Percentiles rank a stretch among this genome's conserved stretches.
Evolutionary conservation across 2,113 vertebrate species (phyloP).

Genomic region (Orientallactaga bullata): DNA sequence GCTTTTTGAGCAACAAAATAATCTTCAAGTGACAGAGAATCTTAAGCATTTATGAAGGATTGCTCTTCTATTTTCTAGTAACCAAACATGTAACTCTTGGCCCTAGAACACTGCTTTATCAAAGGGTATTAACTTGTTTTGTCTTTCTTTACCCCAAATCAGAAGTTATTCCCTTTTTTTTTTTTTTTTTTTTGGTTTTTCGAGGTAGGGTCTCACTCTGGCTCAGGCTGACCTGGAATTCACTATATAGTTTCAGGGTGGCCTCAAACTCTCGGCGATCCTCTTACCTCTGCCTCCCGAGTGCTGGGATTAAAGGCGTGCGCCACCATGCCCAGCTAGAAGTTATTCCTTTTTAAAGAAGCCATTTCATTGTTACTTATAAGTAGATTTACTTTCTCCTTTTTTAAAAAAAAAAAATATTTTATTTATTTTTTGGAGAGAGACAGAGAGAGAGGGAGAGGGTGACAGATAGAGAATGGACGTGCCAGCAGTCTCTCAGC

Average conservation of each 20-base stretch:
- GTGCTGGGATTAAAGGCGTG: too few species aligned
- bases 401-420: too few species aligned
- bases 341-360: slow-evolving; percentile 13
- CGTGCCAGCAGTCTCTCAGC: too few species aligned
- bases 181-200: too few species aligned
- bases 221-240: too few species aligned
- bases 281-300: too few species aligned
- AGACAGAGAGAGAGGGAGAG: too few species aligned
- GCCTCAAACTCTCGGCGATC: too few species aligned
- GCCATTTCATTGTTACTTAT: neutral
- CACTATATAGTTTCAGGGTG: too few species aligned
- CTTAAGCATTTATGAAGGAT: slow-evolving; percentile 34
- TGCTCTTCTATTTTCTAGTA: slow-evolving; percentile 55
- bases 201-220: too few species aligned
- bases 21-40: slow-evolving; percentile 18
- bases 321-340: neutral
- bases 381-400: slow-evolving; percentile 1
- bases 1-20: neutral
- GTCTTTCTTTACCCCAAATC: slow-evolving; percentile 33
- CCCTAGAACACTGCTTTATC: slow-evolving; percentile 36
- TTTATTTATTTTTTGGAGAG: too few species aligned
- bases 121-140: slow-evolving; percentile 22
- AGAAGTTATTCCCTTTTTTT: neutral
- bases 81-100: neutral
- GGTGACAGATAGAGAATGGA: too few species aligned